Base-by-base conservation (phyloP, 1,140 invertebrate species). In the Drosophila obscura region DNA sequence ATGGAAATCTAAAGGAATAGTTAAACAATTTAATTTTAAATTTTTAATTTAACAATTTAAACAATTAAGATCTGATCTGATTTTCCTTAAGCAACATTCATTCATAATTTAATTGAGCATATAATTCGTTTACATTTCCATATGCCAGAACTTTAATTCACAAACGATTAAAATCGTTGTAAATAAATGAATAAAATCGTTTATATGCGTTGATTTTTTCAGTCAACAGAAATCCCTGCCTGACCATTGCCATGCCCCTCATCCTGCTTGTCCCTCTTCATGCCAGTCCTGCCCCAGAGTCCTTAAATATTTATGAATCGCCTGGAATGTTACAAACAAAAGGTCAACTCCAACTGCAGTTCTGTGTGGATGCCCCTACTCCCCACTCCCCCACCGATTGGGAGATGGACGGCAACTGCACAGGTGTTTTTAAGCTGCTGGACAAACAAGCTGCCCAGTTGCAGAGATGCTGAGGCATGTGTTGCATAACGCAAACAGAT, bases 181-280 rank as follows among this genome's bases (percentile, higher is more conserved):
- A 61, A 84, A 84, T 84, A 84, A 84, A 84, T 84, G 67, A 84
- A 84, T 76, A 77, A 80, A 84, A 84, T 77, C 80, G 80, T 69
- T 84, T 84, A 84, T 84, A 80, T 66, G 76, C 79, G 80, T 84
- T 84, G 80, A 84, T 84, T 83, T 72, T 80, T 83, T 45, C 79
- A 82, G 71, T 64, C 80, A 67, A 69, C 71, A 4, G 16, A 16
- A 5, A n/a, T 35, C 31, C 22, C 22, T 19, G 19, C 13, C 26
- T 5, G 26, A 50, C n/a, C 46, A 57, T 56, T 35, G 69, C 39
- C 77, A 46, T 56, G 62, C 59, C 39, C 56, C 62, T 67, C 67
- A 69, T 62, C 67, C 57, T 28, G 41, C 58, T 44, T 57, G 67
- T 51, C 13, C 28, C 3, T 7, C 19, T 1, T 1, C 19, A 19